Conservation (phyloP, 2,113 vertebrate species). For the Tursiops truncatus region DNA sequence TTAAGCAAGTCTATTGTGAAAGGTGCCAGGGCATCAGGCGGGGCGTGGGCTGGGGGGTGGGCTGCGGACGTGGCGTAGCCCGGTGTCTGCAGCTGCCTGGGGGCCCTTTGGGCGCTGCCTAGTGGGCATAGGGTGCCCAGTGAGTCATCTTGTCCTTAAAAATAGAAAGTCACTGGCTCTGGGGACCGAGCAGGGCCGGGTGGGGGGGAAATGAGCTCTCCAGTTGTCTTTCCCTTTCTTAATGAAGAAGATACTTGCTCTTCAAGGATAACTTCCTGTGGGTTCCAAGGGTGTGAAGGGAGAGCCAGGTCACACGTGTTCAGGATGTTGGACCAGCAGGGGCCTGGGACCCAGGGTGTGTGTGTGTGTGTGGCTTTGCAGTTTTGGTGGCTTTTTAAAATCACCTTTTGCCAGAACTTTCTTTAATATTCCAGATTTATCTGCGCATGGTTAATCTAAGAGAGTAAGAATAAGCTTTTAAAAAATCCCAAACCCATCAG, state of each 20-base stretch:
- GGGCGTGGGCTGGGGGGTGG: not conserved
- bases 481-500: fast-evolving
- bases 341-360: not conserved
- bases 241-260: fast-evolving
- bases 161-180: not conserved
- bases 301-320: fast-evolving
- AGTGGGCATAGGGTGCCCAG: not conserved
- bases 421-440: too few relatives aligned
- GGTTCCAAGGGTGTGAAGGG: not conserved
- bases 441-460: fast-evolving
- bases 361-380: not conserved
- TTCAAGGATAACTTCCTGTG: not conserved
- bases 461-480: not conserved
- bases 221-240: too few relatives aligned
- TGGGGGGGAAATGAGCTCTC: fast-evolving
- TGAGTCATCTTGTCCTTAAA: not conserved
- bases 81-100: not conserved
- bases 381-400: not conserved
- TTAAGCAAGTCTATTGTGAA: not conserved
- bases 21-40: fast-evolving
- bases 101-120: not conserved
- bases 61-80: fast-evolving
- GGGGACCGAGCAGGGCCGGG: not conserved
- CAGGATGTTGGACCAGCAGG: fast-evolving
- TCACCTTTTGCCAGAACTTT: not conserved